Percentiles rank a stretch among this genome's conserved stretches.
Conservation (phyloP, 1,140 invertebrate species). For the Achatina immaculata region DNA sequence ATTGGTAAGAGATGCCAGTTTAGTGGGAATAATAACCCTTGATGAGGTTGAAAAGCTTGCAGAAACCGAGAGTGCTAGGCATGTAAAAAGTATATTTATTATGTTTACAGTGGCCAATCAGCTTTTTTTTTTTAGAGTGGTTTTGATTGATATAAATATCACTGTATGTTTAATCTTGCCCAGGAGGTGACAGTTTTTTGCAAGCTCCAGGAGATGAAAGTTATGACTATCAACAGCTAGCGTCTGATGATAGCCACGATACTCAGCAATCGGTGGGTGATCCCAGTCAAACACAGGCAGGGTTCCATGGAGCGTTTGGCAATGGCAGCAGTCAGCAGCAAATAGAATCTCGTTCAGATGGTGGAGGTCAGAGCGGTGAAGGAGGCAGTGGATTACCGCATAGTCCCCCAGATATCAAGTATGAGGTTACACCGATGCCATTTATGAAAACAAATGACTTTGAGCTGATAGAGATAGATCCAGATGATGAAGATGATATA, state of each 20-base stretch:
- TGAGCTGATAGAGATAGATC: constrained; percentile 39
- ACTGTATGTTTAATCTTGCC: too few species aligned
- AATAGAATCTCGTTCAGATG: neutral
- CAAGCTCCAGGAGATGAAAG: constrained; percentile 33
- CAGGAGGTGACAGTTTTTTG: constrained; percentile 29
- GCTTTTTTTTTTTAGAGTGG: too few species aligned
- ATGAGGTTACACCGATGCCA: constrained; percentile 21
- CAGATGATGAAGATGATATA: constrained; percentile 39
- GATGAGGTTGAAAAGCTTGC: too few species aligned
- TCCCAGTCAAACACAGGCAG: constrained; percentile 2
- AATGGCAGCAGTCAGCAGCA: constrained; percentile 23
- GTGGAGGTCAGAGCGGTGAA: neutral
- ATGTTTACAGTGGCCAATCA: too few species aligned
- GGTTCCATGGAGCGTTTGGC: constrained; percentile 34
- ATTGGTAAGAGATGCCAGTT: too few species aligned
- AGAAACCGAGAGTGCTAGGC: too few species aligned
- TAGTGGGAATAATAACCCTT: too few species aligned
- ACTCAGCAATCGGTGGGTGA: constrained; percentile 25
- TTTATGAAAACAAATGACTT: constrained; percentile 39
- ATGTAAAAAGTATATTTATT: too few species aligned
- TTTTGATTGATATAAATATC: too few species aligned
- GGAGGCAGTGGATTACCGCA: constrained; percentile 6
- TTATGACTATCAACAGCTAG: constrained; percentile 36
- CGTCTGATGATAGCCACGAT: constrained; percentile 37
- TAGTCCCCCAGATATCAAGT: constrained; percentile 36